phyloP scores from a whole-genome alignment of 2,797 vertebrate species.

The Selene dorsalis region DNA sequence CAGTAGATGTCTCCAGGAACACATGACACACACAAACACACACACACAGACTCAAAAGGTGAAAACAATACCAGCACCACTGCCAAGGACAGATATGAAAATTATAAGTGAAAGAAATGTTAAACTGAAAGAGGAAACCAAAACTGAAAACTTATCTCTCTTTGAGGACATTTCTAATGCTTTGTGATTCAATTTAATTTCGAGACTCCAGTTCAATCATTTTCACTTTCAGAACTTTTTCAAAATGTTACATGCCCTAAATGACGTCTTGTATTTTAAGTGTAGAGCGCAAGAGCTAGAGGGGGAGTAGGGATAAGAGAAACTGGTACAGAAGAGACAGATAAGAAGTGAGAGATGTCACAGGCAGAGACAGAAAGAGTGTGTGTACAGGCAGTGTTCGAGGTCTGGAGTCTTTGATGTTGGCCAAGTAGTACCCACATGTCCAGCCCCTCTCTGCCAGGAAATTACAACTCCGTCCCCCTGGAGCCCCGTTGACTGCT shows the following conservation, averaged over 20 bases:
- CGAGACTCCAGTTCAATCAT: conserved; percentile 11
- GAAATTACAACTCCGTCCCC: conserved; percentile 83
- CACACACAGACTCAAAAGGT: too few species aligned
- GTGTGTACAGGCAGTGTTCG: conserved; percentile 66
- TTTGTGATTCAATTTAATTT: conserved; percentile 13
- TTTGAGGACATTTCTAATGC: not conserved
- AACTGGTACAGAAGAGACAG: conserved; percentile 27
- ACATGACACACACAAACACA: not conserved
- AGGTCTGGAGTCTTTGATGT: conserved; percentile 82
- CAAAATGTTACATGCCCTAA: conserved; percentile 1
- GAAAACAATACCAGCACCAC: not conserved
- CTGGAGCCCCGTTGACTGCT: conserved; percentile 81
- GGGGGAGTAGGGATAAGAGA: conserved; percentile 1
- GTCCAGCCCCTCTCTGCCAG: conserved; percentile 84
- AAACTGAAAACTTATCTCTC: conserved; percentile 14
- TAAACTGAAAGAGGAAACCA: conserved; percentile 31
- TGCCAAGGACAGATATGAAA: not conserved
- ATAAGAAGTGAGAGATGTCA: conserved; percentile 64
- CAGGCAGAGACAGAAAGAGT: conserved; percentile 61
- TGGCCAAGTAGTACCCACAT: conserved; percentile 79
- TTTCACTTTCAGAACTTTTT: conserved; percentile 15
- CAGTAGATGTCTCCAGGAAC: not conserved
- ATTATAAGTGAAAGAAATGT: not conserved
- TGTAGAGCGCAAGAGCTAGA: not conserved
- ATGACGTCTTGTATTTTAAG: conserved; percentile 21